Conservation (phyloP, 2,113 vertebrate genomes). For the Himantopus leucocephalus region DNA sequence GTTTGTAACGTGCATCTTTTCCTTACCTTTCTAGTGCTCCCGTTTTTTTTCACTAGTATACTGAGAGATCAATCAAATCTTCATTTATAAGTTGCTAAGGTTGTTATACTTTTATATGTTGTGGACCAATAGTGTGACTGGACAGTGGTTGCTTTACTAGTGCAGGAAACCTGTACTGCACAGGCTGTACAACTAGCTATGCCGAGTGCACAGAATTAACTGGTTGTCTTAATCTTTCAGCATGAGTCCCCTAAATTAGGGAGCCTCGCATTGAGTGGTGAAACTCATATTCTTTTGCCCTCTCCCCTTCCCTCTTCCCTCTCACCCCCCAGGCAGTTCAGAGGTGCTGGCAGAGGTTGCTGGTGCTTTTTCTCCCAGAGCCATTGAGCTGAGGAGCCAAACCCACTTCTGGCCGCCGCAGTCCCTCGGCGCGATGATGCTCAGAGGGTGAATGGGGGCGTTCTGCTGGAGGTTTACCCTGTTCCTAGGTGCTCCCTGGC, state of each 20-base stretch:
- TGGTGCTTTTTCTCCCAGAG: too few species aligned
- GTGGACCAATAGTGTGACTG: neutral
- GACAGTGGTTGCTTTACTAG: neutral
- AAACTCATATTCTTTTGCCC: fast-evolving
- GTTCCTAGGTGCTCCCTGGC: neutral
- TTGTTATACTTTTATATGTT: neutral
- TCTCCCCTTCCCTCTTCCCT: neutral
- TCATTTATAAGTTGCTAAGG: neutral
- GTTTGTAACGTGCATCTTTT: neutral
- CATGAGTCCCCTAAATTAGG: neutral
- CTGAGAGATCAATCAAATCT: neutral
- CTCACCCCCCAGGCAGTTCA: fast-evolving
- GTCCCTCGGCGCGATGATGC: neutral
- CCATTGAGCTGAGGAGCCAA: neutral
- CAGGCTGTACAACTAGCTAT: neutral
- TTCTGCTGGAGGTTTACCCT: neutral
- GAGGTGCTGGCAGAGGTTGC: neutral
- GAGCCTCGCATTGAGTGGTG: neutral
- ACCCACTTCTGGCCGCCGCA: fast-evolving
- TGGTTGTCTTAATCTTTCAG: neutral
- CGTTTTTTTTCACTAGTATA: neutral
- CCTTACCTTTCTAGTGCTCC: neutral
- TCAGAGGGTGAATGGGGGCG: neutral
- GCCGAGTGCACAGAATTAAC: neutral
- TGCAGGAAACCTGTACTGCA: neutral